Conservation (phyloP, 2,888 invertebrate genomes). For the Ectemnius lituratus region DNA sequence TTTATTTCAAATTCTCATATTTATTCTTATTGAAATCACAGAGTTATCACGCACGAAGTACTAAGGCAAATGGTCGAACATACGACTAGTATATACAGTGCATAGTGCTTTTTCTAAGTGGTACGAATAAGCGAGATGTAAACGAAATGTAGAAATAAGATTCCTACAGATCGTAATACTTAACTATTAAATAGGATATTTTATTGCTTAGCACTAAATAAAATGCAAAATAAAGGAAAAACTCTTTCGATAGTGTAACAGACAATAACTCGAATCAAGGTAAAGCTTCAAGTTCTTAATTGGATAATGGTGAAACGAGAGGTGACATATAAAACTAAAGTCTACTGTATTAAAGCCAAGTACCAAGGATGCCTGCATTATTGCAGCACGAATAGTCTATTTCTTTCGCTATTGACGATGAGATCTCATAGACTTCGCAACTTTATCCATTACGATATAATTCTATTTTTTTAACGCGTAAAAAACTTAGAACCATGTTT, state of each 20-base stretch:
- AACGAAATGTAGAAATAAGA: too few species aligned
- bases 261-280: background rate
- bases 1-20: too few species aligned
- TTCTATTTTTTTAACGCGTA: too few species aligned
- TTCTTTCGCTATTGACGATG: background rate
- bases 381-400: background rate
- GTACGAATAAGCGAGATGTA: too few species aligned
- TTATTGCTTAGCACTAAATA: too few species aligned
- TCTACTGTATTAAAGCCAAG: constrained; percentile 66
- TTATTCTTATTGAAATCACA: constrained; percentile 58
- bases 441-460: too few species aligned
- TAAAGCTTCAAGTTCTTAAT: background rate
- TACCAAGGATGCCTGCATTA: constrained; percentile 58
- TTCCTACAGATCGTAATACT: too few species aligned
- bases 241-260: background rate
- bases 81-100: constrained; percentile 43
- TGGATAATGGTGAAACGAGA: too few species aligned
- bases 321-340: constrained; percentile 7
- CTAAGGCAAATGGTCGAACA: constrained; percentile 23
- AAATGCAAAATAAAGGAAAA: too few species aligned
- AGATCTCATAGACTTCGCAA: constrained; percentile 1
- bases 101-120: constrained; percentile 7
- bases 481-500: too few species aligned
- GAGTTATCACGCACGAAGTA: constrained; percentile 59
- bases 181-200: too few species aligned